Conservation (phyloP, 1,140 invertebrate genomes). For the Tetramorium simillimum region DNA sequence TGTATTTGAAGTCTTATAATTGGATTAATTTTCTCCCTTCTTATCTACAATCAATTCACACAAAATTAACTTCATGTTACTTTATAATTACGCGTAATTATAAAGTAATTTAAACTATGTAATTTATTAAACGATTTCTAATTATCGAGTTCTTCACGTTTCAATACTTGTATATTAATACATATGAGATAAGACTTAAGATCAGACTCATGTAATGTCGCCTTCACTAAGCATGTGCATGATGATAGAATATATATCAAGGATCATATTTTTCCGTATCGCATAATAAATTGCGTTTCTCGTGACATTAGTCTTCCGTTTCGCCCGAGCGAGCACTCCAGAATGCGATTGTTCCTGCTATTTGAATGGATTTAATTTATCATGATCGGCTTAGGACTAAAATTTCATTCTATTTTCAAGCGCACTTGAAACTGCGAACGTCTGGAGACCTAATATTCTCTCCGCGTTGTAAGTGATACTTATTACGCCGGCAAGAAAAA, state of each 20-base stretch:
- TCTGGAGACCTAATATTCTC: conserved; percentile 25
- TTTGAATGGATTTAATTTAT: conserved; percentile 57
- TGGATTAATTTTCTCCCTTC: neutral
- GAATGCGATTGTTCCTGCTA: conserved; percentile 31
- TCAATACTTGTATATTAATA: neutral
- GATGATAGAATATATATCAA: neutral
- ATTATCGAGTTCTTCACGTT: neutral
- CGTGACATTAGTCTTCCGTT: conserved; percentile 31
- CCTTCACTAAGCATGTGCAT: neutral
- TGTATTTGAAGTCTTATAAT: neutral
- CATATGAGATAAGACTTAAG: neutral
- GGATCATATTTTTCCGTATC: conserved; percentile 35
- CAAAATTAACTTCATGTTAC: conserved; percentile 9
- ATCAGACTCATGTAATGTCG: conserved; percentile 10
- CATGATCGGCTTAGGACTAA: conserved; percentile 56
- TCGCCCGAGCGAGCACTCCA: conserved; percentile 33
- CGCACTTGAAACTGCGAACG: conserved; percentile 40
- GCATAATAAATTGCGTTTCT: conserved; percentile 35
- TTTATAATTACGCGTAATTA: neutral
- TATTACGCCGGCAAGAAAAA: conserved; percentile 37
- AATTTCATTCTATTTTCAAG: conserved; percentile 56
- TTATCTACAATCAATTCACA: neutral
- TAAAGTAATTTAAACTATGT: no score
- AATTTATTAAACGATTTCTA: no score
- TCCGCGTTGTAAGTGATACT: conserved; percentile 32